Evolutionary conservation across 2,888 invertebrate genomes (phyloP).

Genomic region (Chirona hameri): DNA sequence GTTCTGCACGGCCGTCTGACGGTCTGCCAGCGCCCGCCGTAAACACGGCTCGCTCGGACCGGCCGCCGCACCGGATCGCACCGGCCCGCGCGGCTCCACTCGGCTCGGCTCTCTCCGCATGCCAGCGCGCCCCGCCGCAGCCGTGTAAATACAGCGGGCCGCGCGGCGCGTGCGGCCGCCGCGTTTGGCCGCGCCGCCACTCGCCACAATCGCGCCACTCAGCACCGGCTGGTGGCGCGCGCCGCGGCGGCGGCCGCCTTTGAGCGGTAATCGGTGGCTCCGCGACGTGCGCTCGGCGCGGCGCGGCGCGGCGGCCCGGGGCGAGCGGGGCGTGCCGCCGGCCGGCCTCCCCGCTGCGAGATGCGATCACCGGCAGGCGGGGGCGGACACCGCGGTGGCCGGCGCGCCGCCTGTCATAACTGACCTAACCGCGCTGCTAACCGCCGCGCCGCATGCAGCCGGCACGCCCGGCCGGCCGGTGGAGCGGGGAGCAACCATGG

Average conservation of each 20-base stretch:
- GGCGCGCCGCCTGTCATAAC: too few species aligned
- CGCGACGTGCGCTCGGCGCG: neutral
- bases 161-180: neutral
- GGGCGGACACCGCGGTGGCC: neutral
- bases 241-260: neutral
- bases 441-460: neutral
- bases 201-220: neutral
- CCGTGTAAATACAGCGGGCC: neutral
- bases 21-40: neutral
- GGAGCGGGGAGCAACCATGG: too few species aligned
- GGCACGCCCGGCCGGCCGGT: too few species aligned
- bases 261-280: neutral
- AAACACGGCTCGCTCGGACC: too few species aligned
- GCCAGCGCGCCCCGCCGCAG: neutral
- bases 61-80: too few species aligned
- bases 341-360: neutral
- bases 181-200: neutral
- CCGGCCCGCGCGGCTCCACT: neutral
- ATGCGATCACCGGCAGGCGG: neutral
- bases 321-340: neutral
- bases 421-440: too few species aligned
- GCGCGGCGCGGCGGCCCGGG: neutral
- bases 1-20: neutral
- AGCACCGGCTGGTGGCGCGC: neutral
- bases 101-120: neutral